Evolutionary conservation across 2,888 invertebrate species (phyloP).

Genomic region (Epirrita christyi): DNA sequence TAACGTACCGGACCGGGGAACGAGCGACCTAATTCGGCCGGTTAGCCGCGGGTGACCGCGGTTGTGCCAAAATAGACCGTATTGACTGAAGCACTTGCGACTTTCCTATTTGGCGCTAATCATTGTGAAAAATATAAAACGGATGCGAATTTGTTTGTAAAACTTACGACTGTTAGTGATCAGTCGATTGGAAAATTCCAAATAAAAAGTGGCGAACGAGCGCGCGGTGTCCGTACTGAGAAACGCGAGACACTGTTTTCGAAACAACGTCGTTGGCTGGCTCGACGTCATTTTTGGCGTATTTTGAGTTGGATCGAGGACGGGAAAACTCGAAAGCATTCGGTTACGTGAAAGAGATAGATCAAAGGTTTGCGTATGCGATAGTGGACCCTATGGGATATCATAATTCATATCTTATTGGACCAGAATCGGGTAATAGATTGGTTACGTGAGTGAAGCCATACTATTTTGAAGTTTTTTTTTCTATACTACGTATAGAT

Average conservation of each 20-base stretch:
- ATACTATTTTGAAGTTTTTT: conserved; percentile 82
- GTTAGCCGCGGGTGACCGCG: conserved; percentile 47
- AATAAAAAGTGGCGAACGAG: conserved; percentile 72
- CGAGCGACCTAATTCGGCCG: conserved; percentile 58
- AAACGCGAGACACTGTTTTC: conserved; percentile 82
- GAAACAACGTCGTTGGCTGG: conserved; percentile 77
- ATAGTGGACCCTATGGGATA: conserved; percentile 69
- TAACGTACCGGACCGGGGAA: conserved; percentile 34
- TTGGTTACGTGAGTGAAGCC: conserved; percentile 69
- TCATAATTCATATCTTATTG: conserved; percentile 62
- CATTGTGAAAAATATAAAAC: conserved; percentile 79
- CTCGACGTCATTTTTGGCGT: conserved; percentile 84
- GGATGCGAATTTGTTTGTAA: conserved; percentile 79
- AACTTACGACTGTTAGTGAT: conserved; percentile 76
- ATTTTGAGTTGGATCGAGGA: conserved; percentile 83
- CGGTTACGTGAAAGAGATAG: conserved; percentile 76
- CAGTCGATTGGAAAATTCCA: conserved; percentile 88
- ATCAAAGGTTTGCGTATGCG: conserved; percentile 50
- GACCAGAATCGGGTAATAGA: conserved; percentile 57
- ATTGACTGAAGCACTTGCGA: conserved; percentile 64
- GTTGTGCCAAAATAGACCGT: conserved; percentile 61
- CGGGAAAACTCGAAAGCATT: conserved; percentile 84
- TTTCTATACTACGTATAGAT: conserved; percentile 71
- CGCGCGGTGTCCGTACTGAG: conserved; percentile 73
- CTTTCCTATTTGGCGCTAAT: conserved; percentile 78